Percentiles rank a stretch among this genome's conserved stretches.
Evolutionary conservation across 2,113 vertebrate species (phyloP).

Genomic region (Tichodroma muraria): DNA sequence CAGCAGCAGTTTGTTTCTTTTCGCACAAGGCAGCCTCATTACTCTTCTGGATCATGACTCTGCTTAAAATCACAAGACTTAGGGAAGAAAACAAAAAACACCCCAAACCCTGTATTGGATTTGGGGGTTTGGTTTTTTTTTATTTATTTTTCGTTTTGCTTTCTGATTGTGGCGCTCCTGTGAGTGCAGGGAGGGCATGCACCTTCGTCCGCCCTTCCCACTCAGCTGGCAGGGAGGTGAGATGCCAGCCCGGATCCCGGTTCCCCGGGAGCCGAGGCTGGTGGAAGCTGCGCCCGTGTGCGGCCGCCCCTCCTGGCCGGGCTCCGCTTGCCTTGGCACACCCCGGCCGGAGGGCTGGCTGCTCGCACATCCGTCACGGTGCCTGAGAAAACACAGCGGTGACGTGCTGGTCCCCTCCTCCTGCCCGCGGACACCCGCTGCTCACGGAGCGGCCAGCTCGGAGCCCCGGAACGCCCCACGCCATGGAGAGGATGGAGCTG

Average conservation of each 20-base stretch:
- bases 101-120: background rate
- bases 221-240: background rate
- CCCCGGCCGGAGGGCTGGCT: background rate
- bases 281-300: background rate
- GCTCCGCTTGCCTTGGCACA: background rate
- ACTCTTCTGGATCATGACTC: background rate
- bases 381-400: background rate
- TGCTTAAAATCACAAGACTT: background rate
- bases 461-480: rapidly evolving
- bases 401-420: background rate
- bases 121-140: background rate
- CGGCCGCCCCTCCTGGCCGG: background rate
- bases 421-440: background rate
- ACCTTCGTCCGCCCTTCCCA: rapidly evolving
- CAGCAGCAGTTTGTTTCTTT: background rate
- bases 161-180: background rate
- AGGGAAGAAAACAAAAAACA: too few relatives aligned
- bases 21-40: background rate
- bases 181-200: rapidly evolving
- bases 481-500: background rate
- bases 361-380: background rate
- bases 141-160: background rate
- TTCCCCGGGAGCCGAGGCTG: rapidly evolving
- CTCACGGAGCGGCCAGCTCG: background rate
- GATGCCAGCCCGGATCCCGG: background rate